phyloP scores from a whole-genome alignment of 1,140 invertebrate species.

The Dinothrombium tinctorium region DNA sequence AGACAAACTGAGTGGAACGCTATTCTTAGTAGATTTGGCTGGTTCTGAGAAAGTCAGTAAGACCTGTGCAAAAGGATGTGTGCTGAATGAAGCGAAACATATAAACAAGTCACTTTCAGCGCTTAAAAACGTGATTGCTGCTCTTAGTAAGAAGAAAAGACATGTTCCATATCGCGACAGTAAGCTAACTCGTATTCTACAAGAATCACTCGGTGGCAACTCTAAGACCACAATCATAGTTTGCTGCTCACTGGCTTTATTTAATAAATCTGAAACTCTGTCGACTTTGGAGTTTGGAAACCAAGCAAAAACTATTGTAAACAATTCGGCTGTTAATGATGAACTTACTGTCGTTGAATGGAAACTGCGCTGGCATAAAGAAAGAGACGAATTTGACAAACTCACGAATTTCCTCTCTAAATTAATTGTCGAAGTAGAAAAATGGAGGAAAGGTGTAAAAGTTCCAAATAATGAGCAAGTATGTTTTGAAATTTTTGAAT shows the following conservation, averaged over 20 bases:
- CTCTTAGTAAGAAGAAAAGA: constrained; percentile 90
- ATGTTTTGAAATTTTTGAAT: constrained; percentile 37
- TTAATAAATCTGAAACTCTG: constrained; percentile 97
- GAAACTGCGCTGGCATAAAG: constrained; percentile 92
- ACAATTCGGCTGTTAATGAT: constrained; percentile 95
- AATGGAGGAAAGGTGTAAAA: constrained; percentile 47
- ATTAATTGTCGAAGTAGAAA: constrained; percentile 59
- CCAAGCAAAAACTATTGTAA: constrained; percentile 98
- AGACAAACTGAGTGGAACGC: constrained; percentile 93
- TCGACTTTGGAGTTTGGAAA: constrained; percentile 95
- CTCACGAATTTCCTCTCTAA: constrained; percentile 73
- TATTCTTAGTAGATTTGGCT: constrained; percentile 97
- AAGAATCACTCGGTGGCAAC: constrained; percentile 97
- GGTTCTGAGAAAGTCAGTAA: constrained; percentile 99
- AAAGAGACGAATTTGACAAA: constrained; percentile 78
- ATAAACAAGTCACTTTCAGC: constrained; percentile 99
- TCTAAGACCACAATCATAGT: constrained; percentile 97
- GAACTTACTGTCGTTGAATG: constrained; percentile 98
- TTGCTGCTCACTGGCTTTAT: constrained; percentile 97
- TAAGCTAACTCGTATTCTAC: constrained; percentile 90
- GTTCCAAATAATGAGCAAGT: constrained; percentile 79
- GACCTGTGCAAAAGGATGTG: constrained; percentile 95
- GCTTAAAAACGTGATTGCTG: constrained; percentile 96
- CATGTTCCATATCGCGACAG: constrained; percentile 99
- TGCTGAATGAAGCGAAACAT: constrained; percentile 96